phyloP scores from a whole-genome alignment of 2,888 invertebrate species.

The Chloroclysta siterata region DNA sequence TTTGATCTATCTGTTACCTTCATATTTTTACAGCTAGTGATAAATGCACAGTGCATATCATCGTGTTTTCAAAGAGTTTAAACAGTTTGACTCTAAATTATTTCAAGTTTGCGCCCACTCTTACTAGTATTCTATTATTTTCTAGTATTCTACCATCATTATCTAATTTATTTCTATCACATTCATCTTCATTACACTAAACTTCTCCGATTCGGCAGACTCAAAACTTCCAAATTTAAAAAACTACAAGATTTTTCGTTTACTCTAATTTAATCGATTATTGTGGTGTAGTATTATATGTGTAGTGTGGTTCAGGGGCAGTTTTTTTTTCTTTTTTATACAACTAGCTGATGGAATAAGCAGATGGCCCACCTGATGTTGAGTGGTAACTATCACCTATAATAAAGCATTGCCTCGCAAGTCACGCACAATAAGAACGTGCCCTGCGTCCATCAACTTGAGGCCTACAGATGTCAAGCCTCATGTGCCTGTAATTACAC shows the following conservation, averaged over 20 bases:
- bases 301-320: no score
- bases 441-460: no score
- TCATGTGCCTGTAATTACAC: no score
- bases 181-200: constrained; percentile 21
- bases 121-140: constrained; percentile 3
- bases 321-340: no score
- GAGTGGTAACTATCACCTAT: no score
- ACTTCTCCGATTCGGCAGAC: not conserved
- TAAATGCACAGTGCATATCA: not conserved
- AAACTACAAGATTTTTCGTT: not conserved
- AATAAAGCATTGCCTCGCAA: no score
- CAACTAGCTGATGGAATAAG: no score
- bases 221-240: not conserved
- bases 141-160: constrained; percentile 13
- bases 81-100: not conserved
- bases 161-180: constrained; percentile 14
- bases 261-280: not conserved
- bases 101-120: not conserved
- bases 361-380: no score
- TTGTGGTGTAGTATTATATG: not conserved
- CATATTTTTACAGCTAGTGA: no score
- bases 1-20: no score
- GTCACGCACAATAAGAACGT: no score
- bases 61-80: not conserved
- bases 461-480: no score